These are phyloP conservation scores for Cricetomys ansorgei DNA, from an alignment of 2,113 vertebrate species.

Conservation along the genomic window DNA sequence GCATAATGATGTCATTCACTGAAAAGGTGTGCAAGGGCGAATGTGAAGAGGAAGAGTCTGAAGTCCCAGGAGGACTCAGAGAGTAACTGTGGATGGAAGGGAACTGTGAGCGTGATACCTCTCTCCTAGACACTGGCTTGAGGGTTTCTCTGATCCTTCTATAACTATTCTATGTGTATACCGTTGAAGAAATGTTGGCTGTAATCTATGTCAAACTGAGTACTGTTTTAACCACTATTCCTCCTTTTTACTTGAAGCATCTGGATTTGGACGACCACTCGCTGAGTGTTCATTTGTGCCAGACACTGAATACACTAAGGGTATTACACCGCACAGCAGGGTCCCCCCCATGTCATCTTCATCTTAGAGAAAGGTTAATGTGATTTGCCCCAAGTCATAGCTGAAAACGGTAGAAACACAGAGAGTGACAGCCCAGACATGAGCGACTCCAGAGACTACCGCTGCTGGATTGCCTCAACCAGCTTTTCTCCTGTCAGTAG, in stretches of 20 bases:
- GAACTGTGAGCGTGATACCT: not conserved
- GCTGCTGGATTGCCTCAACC: not conserved
- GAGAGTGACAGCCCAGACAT: not conserved
- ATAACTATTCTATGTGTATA: not conserved
- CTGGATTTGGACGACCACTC: not conserved
- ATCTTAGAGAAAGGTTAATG: not conserved
- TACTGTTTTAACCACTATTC: not conserved
- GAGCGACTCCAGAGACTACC: not conserved
- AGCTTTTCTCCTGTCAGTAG: not conserved
- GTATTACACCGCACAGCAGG: not conserved
- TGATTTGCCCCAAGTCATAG: not conserved
- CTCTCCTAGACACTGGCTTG: not conserved
- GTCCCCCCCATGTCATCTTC: not conserved
- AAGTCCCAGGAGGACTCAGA: not conserved
- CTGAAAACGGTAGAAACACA: not conserved
- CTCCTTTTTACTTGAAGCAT: not conserved
- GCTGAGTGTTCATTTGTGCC: not conserved
- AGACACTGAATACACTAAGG: not conserved
- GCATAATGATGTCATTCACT: not conserved
- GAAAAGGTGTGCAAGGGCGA: not conserved
- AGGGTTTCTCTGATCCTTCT: not conserved
- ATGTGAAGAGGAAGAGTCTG: not conserved
- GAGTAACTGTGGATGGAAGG: not conserved
- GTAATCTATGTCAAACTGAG: not conserved
- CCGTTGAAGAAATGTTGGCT: not conserved